Base-by-base conservation (phyloP, 2,888 invertebrate species). In the Xylota segnis region DNA sequence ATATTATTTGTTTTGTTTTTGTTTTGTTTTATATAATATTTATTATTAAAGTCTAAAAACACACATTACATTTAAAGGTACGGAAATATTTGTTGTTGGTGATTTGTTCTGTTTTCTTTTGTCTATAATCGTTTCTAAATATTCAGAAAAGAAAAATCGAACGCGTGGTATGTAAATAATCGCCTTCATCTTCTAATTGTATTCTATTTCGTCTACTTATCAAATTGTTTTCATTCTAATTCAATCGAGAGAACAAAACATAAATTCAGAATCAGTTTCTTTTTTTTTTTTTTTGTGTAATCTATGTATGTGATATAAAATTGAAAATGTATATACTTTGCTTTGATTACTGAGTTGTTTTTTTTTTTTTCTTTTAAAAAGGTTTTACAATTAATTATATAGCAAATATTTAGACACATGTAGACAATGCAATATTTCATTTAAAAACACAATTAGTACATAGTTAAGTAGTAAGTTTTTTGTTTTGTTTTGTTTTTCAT, bases 61-160 rank as follows among this genome's bases (percentile, higher is more conserved):
- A 87, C 82, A 87, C 83, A 87, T 74, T 78, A 83, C 87, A 87
- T 83, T 87, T 32, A 87, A 87, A 87, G 87, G 87, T 87, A 87
- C 87, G 78, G 82, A 87, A 83, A 78, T 87, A 83, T 74, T 83
- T 83, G 58, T 77, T 76, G 16, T 66, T 74, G 65, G 70, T 78
- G 77, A 66, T 83, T 77, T 72, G 37, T 72, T 66, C 10, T 75
- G 37, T 58, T 65, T 54, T 70, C 14, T 56, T 5, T 40, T 18
- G 12, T 47, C 61, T 43, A 16, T 54, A 32, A 37, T 59, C 63
- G 27, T 34, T 47, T 72, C 16, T 54, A 56, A 47, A 47, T 50
- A 18, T 59, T 59, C 59, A 29, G 27, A 23, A 52, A 56, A 43
- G 58, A 63, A 27, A 50, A 50, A 4, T 43, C 43, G 32, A 61